A percentile compares a stretch with the other conserved stretches of the same genome.
phyloP scores from a whole-genome alignment of 53 echinoderm and acorn worm genomes.

The Holothuria leucospilota region DNA sequence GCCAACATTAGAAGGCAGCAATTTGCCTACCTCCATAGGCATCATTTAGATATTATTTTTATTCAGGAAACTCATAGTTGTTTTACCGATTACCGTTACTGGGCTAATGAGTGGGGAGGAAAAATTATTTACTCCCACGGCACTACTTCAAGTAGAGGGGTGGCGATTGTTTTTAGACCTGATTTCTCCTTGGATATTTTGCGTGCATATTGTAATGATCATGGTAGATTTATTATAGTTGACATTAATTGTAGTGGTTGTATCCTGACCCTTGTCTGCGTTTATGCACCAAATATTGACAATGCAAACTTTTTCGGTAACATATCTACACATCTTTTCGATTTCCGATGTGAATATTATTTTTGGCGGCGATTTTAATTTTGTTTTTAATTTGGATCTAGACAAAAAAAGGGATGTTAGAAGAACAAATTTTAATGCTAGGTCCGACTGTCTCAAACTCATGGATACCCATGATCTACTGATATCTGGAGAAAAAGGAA shows the following conservation, averaged over 20 bases:
- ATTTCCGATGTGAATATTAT: conserved; percentile 26
- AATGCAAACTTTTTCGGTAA: conserved; percentile 20
- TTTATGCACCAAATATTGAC: conserved; percentile 53
- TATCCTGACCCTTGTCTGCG: conserved; percentile 29
- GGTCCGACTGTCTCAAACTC: not conserved
- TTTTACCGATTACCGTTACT: not conserved
- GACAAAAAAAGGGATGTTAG: conserved; percentile 48
- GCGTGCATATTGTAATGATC: not conserved
- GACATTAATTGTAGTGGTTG: conserved; percentile 6
- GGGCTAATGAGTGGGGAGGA: too few species aligned
- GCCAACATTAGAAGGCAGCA: not conserved
- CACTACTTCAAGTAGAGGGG: conserved; percentile 22
- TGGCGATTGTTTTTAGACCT: too few species aligned
- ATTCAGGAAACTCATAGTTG: not conserved
- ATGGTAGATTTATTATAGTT: too few species aligned
- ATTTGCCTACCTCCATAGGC: not conserved
- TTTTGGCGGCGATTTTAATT: too few species aligned
- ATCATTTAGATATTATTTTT: too few species aligned
- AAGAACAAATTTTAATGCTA: too few species aligned
- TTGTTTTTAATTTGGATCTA: conserved; percentile 6
- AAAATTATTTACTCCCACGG: conserved; percentile 15
- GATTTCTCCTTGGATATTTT: conserved; percentile 37
- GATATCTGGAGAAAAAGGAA: conserved; percentile 60
- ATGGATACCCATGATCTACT: conserved; percentile 37
- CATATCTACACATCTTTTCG: not conserved